Evolutionary conservation across 2,888 invertebrate genomes (phyloP), one percentile per base, ranked within the genome.

Genomic region (Drosophila nr. fundita): DNA sequence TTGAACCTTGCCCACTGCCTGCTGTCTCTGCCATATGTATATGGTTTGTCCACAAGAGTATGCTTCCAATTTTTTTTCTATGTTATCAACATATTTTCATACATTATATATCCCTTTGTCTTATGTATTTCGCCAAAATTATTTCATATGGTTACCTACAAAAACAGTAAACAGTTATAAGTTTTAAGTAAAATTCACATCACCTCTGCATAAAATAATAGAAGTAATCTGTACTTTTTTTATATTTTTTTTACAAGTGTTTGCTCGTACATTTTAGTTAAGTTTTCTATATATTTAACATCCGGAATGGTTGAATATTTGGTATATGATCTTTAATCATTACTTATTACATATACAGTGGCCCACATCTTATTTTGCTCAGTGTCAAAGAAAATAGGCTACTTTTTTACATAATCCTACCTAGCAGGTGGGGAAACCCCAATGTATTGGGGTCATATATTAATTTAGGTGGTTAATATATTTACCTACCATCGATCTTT

Each of bases 1-100:
- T 61, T 50, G 1, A 61, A 10, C 8, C 29, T 53, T 40, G 13
- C 15, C 15, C 42, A 40, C 36, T 48, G 67, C 67, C 67, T 67
- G 65, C 34, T 52, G 38, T 8, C 24, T 18, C 11, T 36, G 30
- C n/a, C 1, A 6, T 34, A 49, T 29, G 30, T 32, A n/a, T 18
- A 2, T 32, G 32, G 54, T 54, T 38, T n/a, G 8, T 53, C 15
- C n/a, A 18, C 24, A 36, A 30, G 34, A 42, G 34, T 36, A 65
- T 38, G 65, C n/a, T 18, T 50, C 34, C 32, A 1, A 24, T 11
- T 34, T 15, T 32, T 21, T 32, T 13, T 18, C 11, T 4, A 15
- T 53, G 18, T 36, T 36, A 53, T 21, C 45, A 45, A 21, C 21
- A 53, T 8, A 27, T 15, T 8, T 32, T 34, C 24, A 36, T 21